Conservation (phyloP, 2,888 invertebrate genomes). For the Dolichopus griseipennis region DNA sequence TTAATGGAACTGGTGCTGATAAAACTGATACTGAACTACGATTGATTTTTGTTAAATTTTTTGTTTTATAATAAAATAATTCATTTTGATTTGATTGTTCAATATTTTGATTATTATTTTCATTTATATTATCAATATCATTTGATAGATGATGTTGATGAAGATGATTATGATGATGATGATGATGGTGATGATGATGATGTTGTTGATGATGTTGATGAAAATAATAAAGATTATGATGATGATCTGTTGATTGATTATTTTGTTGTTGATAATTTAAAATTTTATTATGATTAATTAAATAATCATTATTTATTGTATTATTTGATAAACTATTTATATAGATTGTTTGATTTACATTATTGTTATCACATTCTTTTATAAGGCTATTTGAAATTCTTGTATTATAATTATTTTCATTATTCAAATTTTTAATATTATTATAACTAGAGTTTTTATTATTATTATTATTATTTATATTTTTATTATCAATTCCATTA, state of each 20-base stretch:
- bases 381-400: background rate
- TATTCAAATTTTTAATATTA: background rate
- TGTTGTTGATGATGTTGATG: background rate
- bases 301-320: background rate
- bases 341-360: background rate
- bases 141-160: background rate
- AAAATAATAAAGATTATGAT: background rate
- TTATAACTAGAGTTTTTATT: background rate
- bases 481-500: background rate
- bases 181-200: background rate
- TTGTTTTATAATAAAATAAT: slow-evolving; percentile 4
- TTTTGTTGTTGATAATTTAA: background rate
- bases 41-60: slow-evolving; percentile 2
- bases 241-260: background rate
- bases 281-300: slow-evolving; percentile 1
- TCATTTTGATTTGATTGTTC: background rate
- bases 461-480: background rate
- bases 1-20: slow-evolving; percentile 1
- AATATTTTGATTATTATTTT: background rate
- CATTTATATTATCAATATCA: background rate
- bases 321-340: background rate
- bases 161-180: too few species aligned
- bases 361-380: background rate
- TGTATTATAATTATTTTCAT: background rate
- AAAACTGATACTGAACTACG: background rate